Conservation (phyloP, 2,113 vertebrate species). For the Eulacestoma nigropectus region DNA sequence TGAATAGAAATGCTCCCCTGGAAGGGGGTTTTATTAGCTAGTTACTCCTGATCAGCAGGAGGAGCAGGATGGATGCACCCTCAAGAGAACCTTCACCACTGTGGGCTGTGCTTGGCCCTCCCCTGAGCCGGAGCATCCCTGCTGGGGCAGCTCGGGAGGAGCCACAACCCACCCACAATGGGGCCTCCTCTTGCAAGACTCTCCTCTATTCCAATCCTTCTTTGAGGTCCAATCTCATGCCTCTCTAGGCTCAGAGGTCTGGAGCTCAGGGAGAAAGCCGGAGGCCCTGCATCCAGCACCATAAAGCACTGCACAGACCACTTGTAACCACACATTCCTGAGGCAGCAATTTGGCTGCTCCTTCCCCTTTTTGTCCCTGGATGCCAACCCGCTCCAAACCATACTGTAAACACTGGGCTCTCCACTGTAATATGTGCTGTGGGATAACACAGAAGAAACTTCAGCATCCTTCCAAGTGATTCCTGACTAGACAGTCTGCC, state of each 20-base stretch:
- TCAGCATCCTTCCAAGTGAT: neutral
- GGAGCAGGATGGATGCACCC: neutral
- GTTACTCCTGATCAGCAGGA: neutral
- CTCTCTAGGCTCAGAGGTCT: neutral
- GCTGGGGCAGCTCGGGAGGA: neutral
- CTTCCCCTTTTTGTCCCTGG: neutral
- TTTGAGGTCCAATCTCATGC: neutral
- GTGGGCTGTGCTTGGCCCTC: neutral
- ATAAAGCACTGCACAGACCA: neutral
- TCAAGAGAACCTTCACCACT: neutral
- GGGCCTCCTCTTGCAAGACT: too few relatives aligned
- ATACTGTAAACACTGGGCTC: neutral
- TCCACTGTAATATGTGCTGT: neutral
- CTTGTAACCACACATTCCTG: neutral
- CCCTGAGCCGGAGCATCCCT: neutral
- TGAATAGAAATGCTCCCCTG: neutral
- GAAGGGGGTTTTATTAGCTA: neutral
- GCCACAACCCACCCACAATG: neutral
- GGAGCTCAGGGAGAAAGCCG: neutral
- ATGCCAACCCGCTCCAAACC: neutral
- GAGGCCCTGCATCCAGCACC: neutral
- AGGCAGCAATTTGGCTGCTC: neutral
- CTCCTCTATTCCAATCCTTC: neutral
- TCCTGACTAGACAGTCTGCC: neutral
- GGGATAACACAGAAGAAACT: neutral